phyloP scores from a whole-genome alignment of 23 tunicate genomes.

The Aplidium turbinatum region DNA sequence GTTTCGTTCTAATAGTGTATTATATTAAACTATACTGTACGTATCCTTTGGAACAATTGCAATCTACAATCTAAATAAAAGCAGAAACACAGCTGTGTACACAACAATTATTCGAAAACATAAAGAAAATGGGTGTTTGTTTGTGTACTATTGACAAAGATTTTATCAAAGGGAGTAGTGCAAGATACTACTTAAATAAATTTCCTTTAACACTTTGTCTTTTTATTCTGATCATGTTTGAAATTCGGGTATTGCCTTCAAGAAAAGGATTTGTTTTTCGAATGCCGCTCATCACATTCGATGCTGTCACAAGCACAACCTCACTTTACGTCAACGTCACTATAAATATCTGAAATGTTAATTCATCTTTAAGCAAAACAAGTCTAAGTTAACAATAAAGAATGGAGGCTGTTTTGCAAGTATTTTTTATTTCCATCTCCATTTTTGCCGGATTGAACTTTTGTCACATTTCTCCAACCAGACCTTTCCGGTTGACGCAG shows the following conservation, averaged over 20 bases:
- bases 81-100: no score
- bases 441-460: conserved; percentile 66
- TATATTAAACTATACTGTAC: background rate
- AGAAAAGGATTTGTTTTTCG: no score
- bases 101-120: no score
- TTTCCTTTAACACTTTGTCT: no score
- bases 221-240: no score
- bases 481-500: conserved; percentile 72
- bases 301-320: no score
- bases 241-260: no score
- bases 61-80: background rate
- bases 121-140: no score
- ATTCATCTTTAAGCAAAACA: background rate
- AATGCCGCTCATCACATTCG: no score
- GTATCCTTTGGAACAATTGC: background rate
- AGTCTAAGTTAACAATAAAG: background rate
- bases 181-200: no score
- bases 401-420: background rate
- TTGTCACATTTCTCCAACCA: conserved; percentile 72
- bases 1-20: background rate
- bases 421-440: conserved; percentile 68
- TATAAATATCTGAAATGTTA: background rate
- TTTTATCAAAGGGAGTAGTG: no score
- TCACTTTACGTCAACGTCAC: background rate
- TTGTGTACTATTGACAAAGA: no score